Percentiles rank a stretch among this genome's conserved stretches.
phyloP scores from a whole-genome alignment of 2,888 invertebrate genomes.

The Chymomyza procnemis region DNA sequence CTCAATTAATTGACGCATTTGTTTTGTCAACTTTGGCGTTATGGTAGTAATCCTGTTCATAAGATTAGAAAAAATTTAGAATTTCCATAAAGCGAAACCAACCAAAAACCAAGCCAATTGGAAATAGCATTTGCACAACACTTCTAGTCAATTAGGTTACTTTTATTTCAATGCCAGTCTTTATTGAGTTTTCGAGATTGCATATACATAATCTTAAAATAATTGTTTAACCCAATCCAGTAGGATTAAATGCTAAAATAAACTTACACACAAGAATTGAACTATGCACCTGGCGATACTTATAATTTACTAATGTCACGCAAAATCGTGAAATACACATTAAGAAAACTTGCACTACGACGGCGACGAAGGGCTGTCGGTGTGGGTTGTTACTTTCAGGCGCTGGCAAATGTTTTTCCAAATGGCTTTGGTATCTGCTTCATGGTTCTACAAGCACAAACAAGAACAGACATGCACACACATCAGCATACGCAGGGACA shows the following conservation, averaged over 20 bases:
- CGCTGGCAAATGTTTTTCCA: conserved; percentile 68
- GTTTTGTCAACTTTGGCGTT: conserved; percentile 76
- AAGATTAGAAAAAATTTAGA: not conserved
- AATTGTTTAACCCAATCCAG: not conserved
- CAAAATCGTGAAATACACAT: not conserved
- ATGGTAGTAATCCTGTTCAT: conserved; percentile 71
- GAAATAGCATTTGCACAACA: conserved; percentile 7
- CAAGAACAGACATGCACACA: conserved; percentile 2
- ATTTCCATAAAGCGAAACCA: not conserved
- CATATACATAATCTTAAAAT: not conserved
- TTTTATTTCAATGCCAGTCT: not conserved
- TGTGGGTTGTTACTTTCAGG: conserved; percentile 32
- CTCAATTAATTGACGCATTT: conserved; percentile 81
- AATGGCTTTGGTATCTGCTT: conserved; percentile 62
- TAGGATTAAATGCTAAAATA: not conserved
- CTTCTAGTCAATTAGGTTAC: not conserved
- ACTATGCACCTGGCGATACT: not conserved
- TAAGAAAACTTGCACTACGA: not conserved
- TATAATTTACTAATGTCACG: not conserved
- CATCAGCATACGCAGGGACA: not conserved
- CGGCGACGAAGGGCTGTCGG: not conserved
- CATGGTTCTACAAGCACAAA: conserved; percentile 57
- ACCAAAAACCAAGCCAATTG: conserved; percentile 25
- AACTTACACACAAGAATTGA: not conserved
- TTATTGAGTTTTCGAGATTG: not conserved